Base-by-base conservation (phyloP, 2,888 invertebrate genomes). In the Drosophila helvetica region DNA sequence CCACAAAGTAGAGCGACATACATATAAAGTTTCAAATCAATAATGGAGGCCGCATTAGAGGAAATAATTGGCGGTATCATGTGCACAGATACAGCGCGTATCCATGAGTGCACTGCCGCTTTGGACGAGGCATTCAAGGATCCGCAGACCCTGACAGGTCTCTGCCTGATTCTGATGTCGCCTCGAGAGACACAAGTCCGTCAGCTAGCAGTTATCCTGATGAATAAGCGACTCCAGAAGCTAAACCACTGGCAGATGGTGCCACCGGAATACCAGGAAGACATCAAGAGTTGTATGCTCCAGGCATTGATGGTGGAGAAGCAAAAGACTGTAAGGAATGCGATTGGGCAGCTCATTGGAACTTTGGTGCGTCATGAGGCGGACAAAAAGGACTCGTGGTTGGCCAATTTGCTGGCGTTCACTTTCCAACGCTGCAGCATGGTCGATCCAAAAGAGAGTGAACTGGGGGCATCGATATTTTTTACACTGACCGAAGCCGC, bases 301-400 rank as follows among this genome's bases (percentile, higher is more conserved):
- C 93, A 94, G 92, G 94, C 94, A 22, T 89, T 95, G 43, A 91
- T 94, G 12, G 92, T 92, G 54, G 95, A 95, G 88, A 93, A 93
- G 60, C 94, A 95, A 77, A 95, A 94, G 86, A 91, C 92, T 60
- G 96, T 96, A 0, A 94, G 95, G 79, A 95, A 94, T 90, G 93
- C 95, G 0, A 94, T 96, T 75, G 95, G 95, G 1, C 95, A 95
- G 89, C 93, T 96, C 70, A 93, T 96, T 78, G 96, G 95, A 22
- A 93, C 94, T 0, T 92, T 96, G 62, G 94, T 95, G 15, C 95
- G 95, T 78, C 95, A 96, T 90, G 96, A 96, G 91, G 93, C 95
- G 77, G 93, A 94, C 0, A 93, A 93, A 57, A 86, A 90, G 22
- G 90, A 90, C 62, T 77, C 89, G 17, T 92, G 91, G 91, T 85